phyloP scores from a whole-genome alignment of 1,140 invertebrate species.

The Drosophila sproati region DNA sequence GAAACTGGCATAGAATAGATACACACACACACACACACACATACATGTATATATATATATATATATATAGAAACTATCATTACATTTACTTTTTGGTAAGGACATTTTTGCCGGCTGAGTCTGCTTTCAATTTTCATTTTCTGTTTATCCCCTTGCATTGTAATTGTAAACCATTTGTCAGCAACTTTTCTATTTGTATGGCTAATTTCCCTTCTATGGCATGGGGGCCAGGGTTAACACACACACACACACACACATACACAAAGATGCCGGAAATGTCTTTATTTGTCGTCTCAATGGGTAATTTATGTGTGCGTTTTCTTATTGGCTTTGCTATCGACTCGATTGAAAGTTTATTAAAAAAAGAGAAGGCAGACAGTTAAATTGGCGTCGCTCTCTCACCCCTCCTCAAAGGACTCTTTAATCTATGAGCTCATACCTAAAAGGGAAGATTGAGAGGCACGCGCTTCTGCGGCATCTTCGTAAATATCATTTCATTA shows the following conservation, averaged over 20 bases:
- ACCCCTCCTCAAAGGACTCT: conserved; percentile 1
- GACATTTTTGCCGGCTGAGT: conserved; percentile 39
- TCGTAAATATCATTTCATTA: conserved; percentile 36
- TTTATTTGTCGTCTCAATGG: conserved; percentile 66
- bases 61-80: conserved; percentile 32
- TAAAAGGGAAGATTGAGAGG: no score
- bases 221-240: neutral
- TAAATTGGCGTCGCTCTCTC: conserved; percentile 14
- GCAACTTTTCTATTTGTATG: conserved; percentile 61
- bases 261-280: conserved; percentile 68
- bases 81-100: conserved; percentile 52
- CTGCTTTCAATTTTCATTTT: conserved; percentile 51
- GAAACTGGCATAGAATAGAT: neutral
- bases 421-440: conserved; percentile 20
- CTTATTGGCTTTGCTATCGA: conserved; percentile 58
- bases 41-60: neutral
- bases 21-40: conserved; percentile 31
- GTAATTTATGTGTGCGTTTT: conserved; percentile 53
- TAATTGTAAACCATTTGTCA: conserved; percentile 81
- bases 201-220: conserved; percentile 53
- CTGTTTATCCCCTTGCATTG: conserved; percentile 57
- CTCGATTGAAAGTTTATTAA: conserved; percentile 52
- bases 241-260: no score
- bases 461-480: conserved; percentile 9
- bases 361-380: conserved; percentile 26